phyloP scores from a whole-genome alignment of 2,797 vertebrate species.

The Enteromius trimaculatus region DNA sequence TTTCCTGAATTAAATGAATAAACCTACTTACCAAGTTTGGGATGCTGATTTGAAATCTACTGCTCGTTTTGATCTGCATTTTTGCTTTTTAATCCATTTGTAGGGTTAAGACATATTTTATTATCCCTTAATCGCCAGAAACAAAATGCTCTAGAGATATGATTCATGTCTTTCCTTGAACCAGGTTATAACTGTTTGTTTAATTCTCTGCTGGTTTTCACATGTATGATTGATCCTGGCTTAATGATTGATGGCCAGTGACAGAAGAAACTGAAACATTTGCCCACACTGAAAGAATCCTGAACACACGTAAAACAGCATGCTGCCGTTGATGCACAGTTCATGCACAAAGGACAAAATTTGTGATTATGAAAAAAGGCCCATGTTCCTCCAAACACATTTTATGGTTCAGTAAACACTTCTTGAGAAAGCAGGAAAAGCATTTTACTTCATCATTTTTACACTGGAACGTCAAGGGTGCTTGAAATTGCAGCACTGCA shows the following conservation, averaged over 20 bases:
- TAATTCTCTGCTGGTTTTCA: neutral
- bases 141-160: neutral
- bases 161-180: neutral
- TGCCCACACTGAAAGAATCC: neutral
- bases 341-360: neutral
- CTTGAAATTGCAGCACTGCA: constrained; percentile 6
- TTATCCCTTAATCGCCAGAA: neutral
- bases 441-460: neutral
- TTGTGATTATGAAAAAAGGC: neutral
- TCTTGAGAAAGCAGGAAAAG: neutral
- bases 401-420: neutral
- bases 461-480: neutral
- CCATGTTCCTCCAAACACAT: neutral
- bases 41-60: neutral
- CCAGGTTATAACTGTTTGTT: neutral
- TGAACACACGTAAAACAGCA: neutral
- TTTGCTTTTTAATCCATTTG: neutral
- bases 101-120: neutral
- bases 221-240: neutral
- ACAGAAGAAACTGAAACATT: neutral
- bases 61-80: neutral
- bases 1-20: neutral
- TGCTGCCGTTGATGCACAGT: neutral
- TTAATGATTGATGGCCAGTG: neutral
- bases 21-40: neutral